Base-by-base conservation (phyloP, 1,140 invertebrate species). In the Caerostris darwini region DNA sequence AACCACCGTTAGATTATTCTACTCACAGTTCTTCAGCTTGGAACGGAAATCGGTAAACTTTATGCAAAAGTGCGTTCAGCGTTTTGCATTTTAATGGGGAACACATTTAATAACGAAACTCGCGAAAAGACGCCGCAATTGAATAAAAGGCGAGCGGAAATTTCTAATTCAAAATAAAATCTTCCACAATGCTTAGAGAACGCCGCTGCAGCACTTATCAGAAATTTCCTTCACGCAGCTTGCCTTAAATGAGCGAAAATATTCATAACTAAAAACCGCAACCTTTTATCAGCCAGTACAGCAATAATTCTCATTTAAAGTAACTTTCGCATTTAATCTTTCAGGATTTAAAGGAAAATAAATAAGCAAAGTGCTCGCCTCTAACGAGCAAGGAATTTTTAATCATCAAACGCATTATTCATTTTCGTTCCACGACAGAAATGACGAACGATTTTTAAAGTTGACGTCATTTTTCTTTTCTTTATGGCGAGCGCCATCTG, bases 401-500 rank as follows among this genome's bases (percentile, higher is more conserved):
- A 77, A 77, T 77, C 71, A 77, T 77, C 71, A 50, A 53, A 77
- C 19, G 19, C 71, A 77, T 77, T 77, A 77, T 77, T 77, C 71
- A 77, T 77, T 77, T 77, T 50, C 8, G 34, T 10, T 34, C 34
- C 34, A 77, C 71, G 34, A 50, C 71, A 77, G 71, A 77, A 77
- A 77, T 77, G 71, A 77, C 71, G 71, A 77, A 77, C 71, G 71
- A 50, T 77, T 77, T 77, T 77, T 77, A 77, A 64, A 77, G 71
- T 53, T 77, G 71, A 77, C 71, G 71, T 77, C 50, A 77, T 77
- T 77, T 53, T 34, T 10, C 67, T 71, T 71, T 71, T 71, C 61
- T 67, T 19, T 10, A 50, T 7, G 5, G 8, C 8, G 34, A 77
- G 71, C 71, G 71, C 71, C 71, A 77, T 53, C 71, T 77, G 71